These are phyloP conservation scores for Osmerus mordax DNA, from an alignment of 2,113 vertebrate genomes.

Conservation along the genomic window DNA sequence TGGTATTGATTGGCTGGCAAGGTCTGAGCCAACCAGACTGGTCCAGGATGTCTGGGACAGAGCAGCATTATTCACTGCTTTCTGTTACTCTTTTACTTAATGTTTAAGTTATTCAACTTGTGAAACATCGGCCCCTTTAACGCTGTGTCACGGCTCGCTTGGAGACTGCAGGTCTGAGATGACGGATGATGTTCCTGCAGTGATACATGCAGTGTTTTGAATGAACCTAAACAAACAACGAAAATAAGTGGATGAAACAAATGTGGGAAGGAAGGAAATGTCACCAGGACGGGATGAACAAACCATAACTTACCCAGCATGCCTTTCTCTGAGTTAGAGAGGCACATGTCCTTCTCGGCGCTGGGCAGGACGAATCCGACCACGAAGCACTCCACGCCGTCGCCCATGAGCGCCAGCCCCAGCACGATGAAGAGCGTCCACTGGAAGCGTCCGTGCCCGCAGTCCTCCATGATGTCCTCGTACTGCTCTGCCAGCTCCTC, in stretches of 20 bases:
- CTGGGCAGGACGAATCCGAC: slow-evolving; percentile 92
- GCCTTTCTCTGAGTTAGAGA: slow-evolving; percentile 92
- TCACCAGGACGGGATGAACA: neutral
- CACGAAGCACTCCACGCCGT: slow-evolving; percentile 94
- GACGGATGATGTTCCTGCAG: neutral
- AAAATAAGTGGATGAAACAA: too few species aligned
- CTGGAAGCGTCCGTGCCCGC: slow-evolving; percentile 93
- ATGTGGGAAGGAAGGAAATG: neutral
- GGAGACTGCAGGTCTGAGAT: neutral
- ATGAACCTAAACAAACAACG: too few species aligned
- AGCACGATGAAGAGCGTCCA: slow-evolving; percentile 92
- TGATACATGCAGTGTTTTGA: too few species aligned
- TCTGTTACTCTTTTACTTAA: too few species aligned
- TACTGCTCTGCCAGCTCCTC: slow-evolving; percentile 93
- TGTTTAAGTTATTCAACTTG: too few species aligned
- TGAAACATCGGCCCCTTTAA: too few species aligned
- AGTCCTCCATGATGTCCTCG: slow-evolving; percentile 93
- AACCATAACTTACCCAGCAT: slow-evolving; percentile 86
- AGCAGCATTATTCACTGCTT: too few species aligned
- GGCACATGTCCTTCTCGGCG: slow-evolving; percentile 94
- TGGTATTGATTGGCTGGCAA: slow-evolving; percentile 3
- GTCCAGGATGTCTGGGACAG: too few species aligned
- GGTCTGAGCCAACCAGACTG: too few species aligned
- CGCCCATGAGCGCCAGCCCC: slow-evolving; percentile 93
- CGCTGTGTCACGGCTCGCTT: too few species aligned